These are phyloP conservation scores for Salvelinus sp. DNA, from an alignment of 2,113 vertebrate species.

Conservation along the genomic window DNA sequence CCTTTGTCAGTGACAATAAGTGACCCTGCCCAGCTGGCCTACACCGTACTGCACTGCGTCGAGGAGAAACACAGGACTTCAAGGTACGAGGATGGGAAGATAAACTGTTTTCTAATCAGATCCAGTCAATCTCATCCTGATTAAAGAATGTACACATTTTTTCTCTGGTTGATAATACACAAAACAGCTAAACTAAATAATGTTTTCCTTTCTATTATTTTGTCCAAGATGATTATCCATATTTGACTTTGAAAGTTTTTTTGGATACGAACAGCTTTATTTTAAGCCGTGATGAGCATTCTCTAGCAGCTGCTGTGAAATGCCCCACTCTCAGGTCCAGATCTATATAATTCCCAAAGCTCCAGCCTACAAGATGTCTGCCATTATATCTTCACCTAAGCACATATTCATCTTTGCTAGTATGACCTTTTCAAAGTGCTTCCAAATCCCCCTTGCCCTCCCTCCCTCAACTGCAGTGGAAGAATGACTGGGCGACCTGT, in stretches of 20 bases:
- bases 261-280: neutral
- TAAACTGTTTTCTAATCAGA: neutral
- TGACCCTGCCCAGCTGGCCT: neutral
- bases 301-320: neutral
- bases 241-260: neutral
- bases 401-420: neutral
- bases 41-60: neutral
- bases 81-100: neutral
- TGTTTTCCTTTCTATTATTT: neutral
- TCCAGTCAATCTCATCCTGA: neutral
- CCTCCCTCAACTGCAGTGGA: neutral
- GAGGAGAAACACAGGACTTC: neutral
- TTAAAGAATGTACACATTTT: neutral
- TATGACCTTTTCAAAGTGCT: conserved; percentile 1
- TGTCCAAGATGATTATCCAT: too few species aligned
- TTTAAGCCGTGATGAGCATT: neutral
- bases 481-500: neutral
- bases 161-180: neutral
- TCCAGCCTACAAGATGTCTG: neutral
- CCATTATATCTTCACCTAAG: neutral
- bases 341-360: neutral
- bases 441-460: neutral
- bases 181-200: neutral
- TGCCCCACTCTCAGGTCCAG: neutral
- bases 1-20: neutral